These are phyloP conservation scores for Hyposoter didymator DNA, from an alignment of 2,888 invertebrate species.

Conservation along the genomic window DNA sequence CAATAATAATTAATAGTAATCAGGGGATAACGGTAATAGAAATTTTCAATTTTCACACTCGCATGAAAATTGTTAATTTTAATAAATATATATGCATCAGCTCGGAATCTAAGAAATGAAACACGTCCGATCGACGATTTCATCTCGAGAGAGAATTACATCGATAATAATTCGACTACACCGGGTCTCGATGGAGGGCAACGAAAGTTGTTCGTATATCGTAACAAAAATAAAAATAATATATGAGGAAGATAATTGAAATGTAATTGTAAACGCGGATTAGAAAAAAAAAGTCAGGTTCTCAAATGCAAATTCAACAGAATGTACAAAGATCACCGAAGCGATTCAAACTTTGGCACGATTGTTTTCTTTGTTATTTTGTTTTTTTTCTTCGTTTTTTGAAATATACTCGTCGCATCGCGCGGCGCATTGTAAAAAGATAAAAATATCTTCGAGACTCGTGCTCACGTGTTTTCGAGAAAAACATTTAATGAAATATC, in stretches of 20 bases:
- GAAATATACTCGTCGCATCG: neutral
- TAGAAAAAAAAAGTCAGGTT: slow-evolving; percentile 33
- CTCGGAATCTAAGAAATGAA: slow-evolving; percentile 1
- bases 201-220: neutral
- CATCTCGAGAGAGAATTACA: neutral
- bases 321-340: slow-evolving; percentile 56
- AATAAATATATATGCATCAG: neutral
- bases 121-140: slow-evolving; percentile 7
- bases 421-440: neutral
- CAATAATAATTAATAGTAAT: slow-evolving; percentile 32
- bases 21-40: slow-evolving; percentile 9
- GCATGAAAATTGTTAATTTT: slow-evolving; percentile 40
- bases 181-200: neutral
- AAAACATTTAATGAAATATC: slow-evolving; percentile 1
- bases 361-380: slow-evolving; percentile 34
- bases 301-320: slow-evolving; percentile 62
- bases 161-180: neutral
- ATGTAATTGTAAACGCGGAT: slow-evolving; percentile 45
- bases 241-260: slow-evolving; percentile 53
- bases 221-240: slow-evolving; percentile 2
- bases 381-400: neutral
- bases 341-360: slow-evolving; percentile 58
- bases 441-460: slow-evolving; percentile 40
- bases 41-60: slow-evolving; percentile 23
- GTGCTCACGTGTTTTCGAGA: slow-evolving; percentile 9